Base-by-base conservation (phyloP, 2,888 invertebrate genomes). In the Aleiodes leptofemur region DNA sequence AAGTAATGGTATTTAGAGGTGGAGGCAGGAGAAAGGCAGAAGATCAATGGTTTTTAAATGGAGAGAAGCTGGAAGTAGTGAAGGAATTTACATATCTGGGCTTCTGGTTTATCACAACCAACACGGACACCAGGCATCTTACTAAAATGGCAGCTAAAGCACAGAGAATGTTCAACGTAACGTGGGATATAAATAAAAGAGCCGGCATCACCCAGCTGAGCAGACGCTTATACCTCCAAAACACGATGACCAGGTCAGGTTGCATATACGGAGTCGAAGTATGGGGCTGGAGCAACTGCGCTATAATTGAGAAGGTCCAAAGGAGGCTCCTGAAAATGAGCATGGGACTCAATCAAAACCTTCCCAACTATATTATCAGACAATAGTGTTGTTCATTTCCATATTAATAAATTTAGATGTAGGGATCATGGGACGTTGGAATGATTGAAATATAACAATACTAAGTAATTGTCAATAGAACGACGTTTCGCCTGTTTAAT, bases 1-100 rank as follows among this genome's bases (percentile, higher is more conserved):
- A 80, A 57, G 55, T 77, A 14, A 77, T 79, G 71, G 77, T 61
- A 16, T 79, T 79, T 31, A 73, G 71, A 23, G 77, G 72, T 38
- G 76, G 76, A 14, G 76, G 79, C 2, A 73, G 72, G n/a, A 48
- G 48, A 61, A 43, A 50, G 29, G 11, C 23, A 8, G 43, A 57
- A 0, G 56, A 68, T 8, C 43, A 23, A 8, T 70, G 57, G 57
- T 9, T 38, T 2, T 56, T 70, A 13, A 56, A 70, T 11, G 57
- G 57, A 14, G 11, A 57, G 14, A n/a, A n/a, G n/a, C n/a, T n/a
- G n/a, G n/a, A n/a, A n/a, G n/a, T n/a, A n/a, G n/a, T n/a, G n/a
- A n/a, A 16, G 48, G 38, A 69, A 31, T 69, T 69, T 53, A 69
- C 29, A 34, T 69, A 69, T 6, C 38, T 69, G 13, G 69, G 69